Evolutionary conservation across 2,113 vertebrate genomes (phyloP), one percentile per base, ranked within the genome.

Genomic region (Phainopepla nitens): DNA sequence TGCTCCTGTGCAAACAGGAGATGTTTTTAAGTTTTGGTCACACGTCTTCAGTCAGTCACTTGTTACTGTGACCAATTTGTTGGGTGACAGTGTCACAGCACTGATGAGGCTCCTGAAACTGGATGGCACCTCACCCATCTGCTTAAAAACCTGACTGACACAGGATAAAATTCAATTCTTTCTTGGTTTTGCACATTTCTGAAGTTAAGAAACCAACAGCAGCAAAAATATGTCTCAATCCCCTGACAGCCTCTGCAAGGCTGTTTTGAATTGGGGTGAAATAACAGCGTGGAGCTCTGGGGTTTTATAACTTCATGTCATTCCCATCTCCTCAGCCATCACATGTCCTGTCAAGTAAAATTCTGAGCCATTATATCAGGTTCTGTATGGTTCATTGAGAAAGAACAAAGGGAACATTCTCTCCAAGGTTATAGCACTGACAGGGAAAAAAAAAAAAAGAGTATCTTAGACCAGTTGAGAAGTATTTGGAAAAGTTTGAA

Each of bases 391-490:
- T 94, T 96, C 95, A 83, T 78, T 94, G 93, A 96, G 90, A 91
- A 94, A 91, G 93, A 97, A 96, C 96, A 96, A 97, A 97, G 90
- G 51, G 36, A 94, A 94, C 90, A 90, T 96, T 97, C 94, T 97
- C 69, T 86, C 82, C 79, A 78, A 92, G 92, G 94, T 92, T 95
- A 64, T 56, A 93, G 65, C 50, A 80, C 54, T 86, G 93, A 86
- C 70, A 50, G 50, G 85, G 44, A 3, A 7, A 13, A 11, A 80
- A 13, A 11, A 80, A 50, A 79, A 94, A 89, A 81, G 27, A 84
- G 51, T n/a, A 22, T 80, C 92, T 86, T 56, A 90, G 79, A 80
- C 44, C 49, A 66, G 93, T 29, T 62, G 82, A 83, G 79, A 92
- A 96, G 53, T 71, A 65, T 93, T 87, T 84, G 49, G 91, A 75